A percentile compares a stretch with the other conserved stretches of the same genome.
Evolutionary conservation across 1,140 invertebrate genomes (phyloP).

Genomic region (Drosophila guanche): DNA sequence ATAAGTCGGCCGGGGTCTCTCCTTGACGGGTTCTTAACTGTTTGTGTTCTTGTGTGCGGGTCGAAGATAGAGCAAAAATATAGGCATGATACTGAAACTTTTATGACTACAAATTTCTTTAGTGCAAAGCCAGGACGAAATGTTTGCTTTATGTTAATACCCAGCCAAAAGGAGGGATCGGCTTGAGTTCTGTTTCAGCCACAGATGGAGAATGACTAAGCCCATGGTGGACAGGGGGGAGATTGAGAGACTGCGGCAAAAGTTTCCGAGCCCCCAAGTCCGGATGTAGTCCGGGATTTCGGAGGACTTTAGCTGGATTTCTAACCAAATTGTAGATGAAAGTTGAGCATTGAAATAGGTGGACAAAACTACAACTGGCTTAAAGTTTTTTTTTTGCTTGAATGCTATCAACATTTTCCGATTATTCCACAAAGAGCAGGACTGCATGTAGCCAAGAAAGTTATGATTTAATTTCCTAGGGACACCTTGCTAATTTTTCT

Average conservation of each 20-base stretch:
- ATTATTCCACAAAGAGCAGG: no score
- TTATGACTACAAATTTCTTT: slow-evolving; percentile 71
- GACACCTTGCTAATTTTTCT: no score
- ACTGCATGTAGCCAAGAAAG: no score
- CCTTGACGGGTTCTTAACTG: neutral
- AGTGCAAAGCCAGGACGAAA: slow-evolving; percentile 52
- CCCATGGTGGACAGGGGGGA: neutral
- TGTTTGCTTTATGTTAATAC: slow-evolving; percentile 64
- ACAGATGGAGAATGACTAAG: slow-evolving; percentile 35
- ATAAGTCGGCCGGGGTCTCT: slow-evolving; percentile 36
- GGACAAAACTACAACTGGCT: no score
- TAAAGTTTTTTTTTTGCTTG: no score
- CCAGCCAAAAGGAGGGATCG: slow-evolving; percentile 2
- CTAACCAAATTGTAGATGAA: no score
- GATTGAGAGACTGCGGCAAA: slow-evolving; percentile 61
- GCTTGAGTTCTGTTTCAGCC: slow-evolving; percentile 16
- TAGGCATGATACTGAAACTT: slow-evolving; percentile 69
- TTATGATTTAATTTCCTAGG: no score
- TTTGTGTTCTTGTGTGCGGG: slow-evolving; percentile 18
- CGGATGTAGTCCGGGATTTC: slow-evolving; percentile 1
- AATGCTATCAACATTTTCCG: no score
- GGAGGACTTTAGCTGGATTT: neutral
- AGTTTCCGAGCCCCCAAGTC: slow-evolving; percentile 6
- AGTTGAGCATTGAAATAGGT: no score
- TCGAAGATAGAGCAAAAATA: slow-evolving; percentile 34